Conservation (phyloP, 2,113 vertebrate genomes). For the Hydrolagus affinis region DNA sequence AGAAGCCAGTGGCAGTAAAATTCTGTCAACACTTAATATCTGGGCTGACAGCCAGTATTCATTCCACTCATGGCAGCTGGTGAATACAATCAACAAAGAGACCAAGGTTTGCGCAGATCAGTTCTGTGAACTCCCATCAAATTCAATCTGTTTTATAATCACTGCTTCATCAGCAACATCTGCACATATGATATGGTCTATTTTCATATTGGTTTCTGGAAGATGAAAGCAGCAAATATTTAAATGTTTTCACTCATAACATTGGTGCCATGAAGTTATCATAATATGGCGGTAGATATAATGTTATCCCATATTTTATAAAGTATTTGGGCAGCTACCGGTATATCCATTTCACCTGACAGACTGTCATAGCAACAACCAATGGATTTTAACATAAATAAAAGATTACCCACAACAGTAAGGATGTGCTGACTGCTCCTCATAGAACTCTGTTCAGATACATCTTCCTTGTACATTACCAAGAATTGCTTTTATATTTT, state of each 20-base stretch:
- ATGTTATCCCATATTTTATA: not conserved
- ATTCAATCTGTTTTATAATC: not conserved
- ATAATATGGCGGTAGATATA: not conserved
- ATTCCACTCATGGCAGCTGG: not conserved
- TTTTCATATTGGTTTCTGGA: not conserved
- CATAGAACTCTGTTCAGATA: not conserved
- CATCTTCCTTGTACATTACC: not conserved
- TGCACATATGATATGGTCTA: not conserved
- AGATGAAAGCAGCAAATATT: constrained; percentile 19
- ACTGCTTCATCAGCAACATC: not conserved
- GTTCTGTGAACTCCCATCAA: not conserved
- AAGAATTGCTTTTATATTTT: not conserved
- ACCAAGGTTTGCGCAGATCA: not conserved
- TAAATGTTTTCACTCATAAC: not conserved
- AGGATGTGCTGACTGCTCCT: not conserved
- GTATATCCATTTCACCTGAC: no score
- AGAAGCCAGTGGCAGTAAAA: no score
- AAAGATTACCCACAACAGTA: not conserved
- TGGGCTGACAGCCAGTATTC: not conserved
- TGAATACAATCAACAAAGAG: not conserved
- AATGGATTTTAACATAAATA: not conserved
- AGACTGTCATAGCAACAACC: not conserved
- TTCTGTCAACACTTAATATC: not conserved
- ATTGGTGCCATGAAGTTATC: not conserved
- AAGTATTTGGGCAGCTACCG: no score